A percentile compares a stretch with the other conserved stretches of the same genome.
Evolutionary conservation across 2,888 invertebrate genomes (phyloP).

Genomic region (Cistogaster globosa): DNA sequence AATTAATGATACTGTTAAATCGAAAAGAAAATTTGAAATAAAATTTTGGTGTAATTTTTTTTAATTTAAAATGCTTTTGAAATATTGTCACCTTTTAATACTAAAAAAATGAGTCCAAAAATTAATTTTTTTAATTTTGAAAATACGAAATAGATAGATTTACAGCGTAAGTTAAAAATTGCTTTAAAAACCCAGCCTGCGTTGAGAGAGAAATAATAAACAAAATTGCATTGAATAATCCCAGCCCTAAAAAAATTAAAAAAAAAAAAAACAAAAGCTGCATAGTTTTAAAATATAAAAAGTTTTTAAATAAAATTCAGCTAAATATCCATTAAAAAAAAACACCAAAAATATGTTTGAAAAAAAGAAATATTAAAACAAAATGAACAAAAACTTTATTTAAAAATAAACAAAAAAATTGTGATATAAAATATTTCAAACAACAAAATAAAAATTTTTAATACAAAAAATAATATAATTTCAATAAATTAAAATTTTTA

Average conservation of each 20-base stretch:
- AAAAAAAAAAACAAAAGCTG: background rate
- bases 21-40: slow-evolving; percentile 6
- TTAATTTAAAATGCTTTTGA: slow-evolving; percentile 9
- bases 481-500: too few species aligned
- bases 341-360: too few species aligned
- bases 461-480: too few species aligned
- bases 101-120: slow-evolving; percentile 10
- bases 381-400: too few species aligned
- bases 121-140: background rate
- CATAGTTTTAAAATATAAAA: background rate
- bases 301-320: background rate
- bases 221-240: slow-evolving; percentile 32
- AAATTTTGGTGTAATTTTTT: slow-evolving; percentile 53
- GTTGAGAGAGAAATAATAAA: slow-evolving; percentile 1
- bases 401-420: too few species aligned
- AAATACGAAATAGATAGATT: background rate
- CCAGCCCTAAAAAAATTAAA: slow-evolving; percentile 22
- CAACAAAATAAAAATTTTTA: too few species aligned
- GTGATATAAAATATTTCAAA: too few species aligned
- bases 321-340: too few species aligned
- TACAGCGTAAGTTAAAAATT: slow-evolving; percentile 13
- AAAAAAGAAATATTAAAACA: too few species aligned
- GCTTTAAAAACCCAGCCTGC: slow-evolving; percentile 41
- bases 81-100: slow-evolving; percentile 53
- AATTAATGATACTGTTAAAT: slow-evolving; percentile 27